Evolutionary conservation across 2,113 vertebrate genomes (phyloP), one percentile per base, ranked within the genome.

Genomic region (Hydrolagus affinis): DNA sequence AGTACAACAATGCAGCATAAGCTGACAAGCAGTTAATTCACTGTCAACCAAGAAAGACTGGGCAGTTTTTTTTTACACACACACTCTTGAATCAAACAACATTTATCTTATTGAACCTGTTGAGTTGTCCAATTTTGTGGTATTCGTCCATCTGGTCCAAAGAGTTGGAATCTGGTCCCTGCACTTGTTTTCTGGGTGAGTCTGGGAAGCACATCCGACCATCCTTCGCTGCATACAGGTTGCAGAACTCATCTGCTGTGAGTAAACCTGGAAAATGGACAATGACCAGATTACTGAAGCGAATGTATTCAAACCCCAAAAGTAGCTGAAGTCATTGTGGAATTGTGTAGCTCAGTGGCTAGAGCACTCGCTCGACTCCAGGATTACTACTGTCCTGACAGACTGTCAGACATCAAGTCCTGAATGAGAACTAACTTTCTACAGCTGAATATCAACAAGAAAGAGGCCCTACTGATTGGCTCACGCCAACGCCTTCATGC

Each of bases 191-290:
- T 91, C 95, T 96, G 88, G 96, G 96, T 90, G 98, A 99, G 93
- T 99, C 98, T 88, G 98, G 98, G 92, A 99, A 99, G 93, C 98
- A 99, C 78, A 95, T 89, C 59, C 95, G 93, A 87, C 92, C 92
- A 78, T 97, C 96, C 93, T 94, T 95, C 90, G 95, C 95, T 87
- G 96, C 92, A 87, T 98, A 96, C 90, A 97, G 96, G 89, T 95
- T 97, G 92, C 98, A 99, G 94, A 99, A 99, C 88, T 98, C 97
- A 87, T 98, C 97, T 87, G 96, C 96, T 88, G 97, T 96, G 44
- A 98, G 96, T 86, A 98, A 94, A 91, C 97, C 98, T 99, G 92
- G 87, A 89, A 94, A 90, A 93, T 56, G 91, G 86, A 93, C 19
- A 88, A 86, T 93, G 90, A 88, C 92, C 62, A 83, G 66, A 83